These are phyloP conservation scores for Mustela nigripes DNA, from an alignment of 2,113 vertebrate species.

Conservation along the genomic window DNA sequence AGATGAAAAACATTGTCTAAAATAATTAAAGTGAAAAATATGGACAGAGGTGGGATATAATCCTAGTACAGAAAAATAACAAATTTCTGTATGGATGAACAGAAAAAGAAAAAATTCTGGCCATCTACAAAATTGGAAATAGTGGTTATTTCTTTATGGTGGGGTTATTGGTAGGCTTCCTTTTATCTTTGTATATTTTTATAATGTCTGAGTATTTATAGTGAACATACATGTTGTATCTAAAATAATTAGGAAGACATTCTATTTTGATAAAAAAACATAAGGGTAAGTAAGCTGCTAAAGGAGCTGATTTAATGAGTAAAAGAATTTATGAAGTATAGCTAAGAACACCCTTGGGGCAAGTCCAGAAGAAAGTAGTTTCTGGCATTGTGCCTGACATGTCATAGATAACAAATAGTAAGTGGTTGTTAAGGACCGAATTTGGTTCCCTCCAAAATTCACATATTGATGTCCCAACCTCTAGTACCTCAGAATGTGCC, in stretches of 20 bases:
- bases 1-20: not conserved
- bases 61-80: not conserved
- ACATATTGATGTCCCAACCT: not conserved
- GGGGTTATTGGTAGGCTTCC: not conserved
- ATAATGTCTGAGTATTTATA: conserved; percentile 31
- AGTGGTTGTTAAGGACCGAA: not conserved
- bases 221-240: not conserved
- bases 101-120: conserved; percentile 30
- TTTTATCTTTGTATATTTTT: conserved; percentile 30
- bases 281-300: not conserved
- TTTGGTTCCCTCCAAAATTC: not conserved
- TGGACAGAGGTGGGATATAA: not conserved
- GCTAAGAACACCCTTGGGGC: conserved; percentile 7
- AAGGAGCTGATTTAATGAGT: not conserved
- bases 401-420: not conserved
- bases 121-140: conserved; percentile 29
- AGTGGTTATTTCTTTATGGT: conserved; percentile 15
- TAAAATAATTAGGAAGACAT: not conserved
- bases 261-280: not conserved
- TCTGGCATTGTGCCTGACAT: not conserved
- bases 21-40: conserved; percentile 54
- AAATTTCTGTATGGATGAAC: not conserved
- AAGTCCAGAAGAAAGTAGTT: conserved; percentile 21
- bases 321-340: conserved; percentile 33
- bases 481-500: not conserved